These are phyloP conservation scores for Synanthedon tipuliformis DNA, from an alignment of 2,888 invertebrate genomes.

Conservation along the genomic window DNA sequence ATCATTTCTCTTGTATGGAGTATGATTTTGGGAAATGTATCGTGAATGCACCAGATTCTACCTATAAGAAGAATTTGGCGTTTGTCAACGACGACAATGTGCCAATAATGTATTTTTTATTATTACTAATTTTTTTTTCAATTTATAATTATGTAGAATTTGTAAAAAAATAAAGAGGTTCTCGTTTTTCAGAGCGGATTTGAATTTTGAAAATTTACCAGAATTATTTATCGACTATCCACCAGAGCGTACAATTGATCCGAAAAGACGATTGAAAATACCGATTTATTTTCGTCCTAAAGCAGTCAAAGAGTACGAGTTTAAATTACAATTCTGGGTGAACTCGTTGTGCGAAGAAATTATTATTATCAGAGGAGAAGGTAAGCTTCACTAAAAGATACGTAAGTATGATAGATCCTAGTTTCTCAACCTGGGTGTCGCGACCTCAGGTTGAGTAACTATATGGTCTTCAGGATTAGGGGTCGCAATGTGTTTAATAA, in stretches of 20 bases:
- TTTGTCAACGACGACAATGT: constrained; percentile 42
- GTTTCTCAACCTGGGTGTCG: no score
- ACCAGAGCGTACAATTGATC: constrained; percentile 39
- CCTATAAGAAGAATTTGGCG: constrained; percentile 52
- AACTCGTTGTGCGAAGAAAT: constrained; percentile 64
- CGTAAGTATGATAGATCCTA: neutral
- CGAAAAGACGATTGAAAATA: constrained; percentile 50
- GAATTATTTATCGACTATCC: constrained; percentile 63
- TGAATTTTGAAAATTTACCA: constrained; percentile 52
- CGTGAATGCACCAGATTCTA: constrained; percentile 57
- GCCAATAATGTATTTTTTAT: constrained; percentile 34
- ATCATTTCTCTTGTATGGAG: constrained; percentile 73
- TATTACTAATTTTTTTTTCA: neutral
- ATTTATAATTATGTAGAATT: neutral
- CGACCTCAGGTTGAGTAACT: no score
- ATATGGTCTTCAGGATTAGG: no score
- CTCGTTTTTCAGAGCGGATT: constrained; percentile 55
- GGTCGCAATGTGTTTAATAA: no score
- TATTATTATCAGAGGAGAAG: constrained; percentile 68
- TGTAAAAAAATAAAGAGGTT: no score
- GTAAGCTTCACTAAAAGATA: constrained; percentile 18
- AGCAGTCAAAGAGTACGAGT: constrained; percentile 57
- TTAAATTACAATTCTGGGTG: constrained; percentile 62
- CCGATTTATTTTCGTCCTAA: constrained; percentile 69
- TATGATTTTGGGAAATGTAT: constrained; percentile 77